These are phyloP conservation scores for Agapornis canus DNA, from an alignment of 2,797 vertebrate genomes.

Conservation along the genomic window DNA sequence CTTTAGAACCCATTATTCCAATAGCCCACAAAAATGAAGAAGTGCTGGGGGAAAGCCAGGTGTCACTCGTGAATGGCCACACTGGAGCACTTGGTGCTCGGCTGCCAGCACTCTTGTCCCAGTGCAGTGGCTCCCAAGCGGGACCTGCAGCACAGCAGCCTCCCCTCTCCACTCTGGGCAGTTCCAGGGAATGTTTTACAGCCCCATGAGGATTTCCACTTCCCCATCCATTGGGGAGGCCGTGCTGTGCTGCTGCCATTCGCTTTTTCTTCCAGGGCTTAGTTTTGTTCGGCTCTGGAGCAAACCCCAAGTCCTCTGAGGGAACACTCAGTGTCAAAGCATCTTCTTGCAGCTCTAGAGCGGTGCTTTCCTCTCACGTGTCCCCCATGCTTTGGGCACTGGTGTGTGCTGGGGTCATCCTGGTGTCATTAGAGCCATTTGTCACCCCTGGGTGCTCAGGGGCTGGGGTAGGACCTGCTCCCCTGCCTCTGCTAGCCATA, in stretches of 20 bases:
- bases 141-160: not conserved
- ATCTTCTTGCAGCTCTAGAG: not conserved
- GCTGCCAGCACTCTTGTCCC: rapidly evolving
- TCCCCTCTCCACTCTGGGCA: not conserved
- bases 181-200: not conserved
- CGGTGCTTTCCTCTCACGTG: not conserved
- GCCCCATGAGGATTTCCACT: not conserved
- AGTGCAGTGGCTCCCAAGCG: rapidly evolving
- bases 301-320: not conserved
- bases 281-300: not conserved
- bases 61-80: not conserved
- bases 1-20: not conserved
- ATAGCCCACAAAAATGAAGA: not conserved
- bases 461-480: not conserved
- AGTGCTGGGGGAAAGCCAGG: not conserved
- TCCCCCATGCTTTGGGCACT: not conserved
- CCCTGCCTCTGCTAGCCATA: not conserved
- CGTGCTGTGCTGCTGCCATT: not conserved
- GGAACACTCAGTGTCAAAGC: not conserved
- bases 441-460: not conserved
- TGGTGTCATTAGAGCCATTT: not conserved
- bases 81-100: not conserved
- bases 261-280: not conserved
- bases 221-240: not conserved
- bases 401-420: not conserved